These are phyloP conservation scores for Crotalus helleri DNA, from an alignment of 2,113 vertebrate species.

Conservation along the genomic window DNA sequence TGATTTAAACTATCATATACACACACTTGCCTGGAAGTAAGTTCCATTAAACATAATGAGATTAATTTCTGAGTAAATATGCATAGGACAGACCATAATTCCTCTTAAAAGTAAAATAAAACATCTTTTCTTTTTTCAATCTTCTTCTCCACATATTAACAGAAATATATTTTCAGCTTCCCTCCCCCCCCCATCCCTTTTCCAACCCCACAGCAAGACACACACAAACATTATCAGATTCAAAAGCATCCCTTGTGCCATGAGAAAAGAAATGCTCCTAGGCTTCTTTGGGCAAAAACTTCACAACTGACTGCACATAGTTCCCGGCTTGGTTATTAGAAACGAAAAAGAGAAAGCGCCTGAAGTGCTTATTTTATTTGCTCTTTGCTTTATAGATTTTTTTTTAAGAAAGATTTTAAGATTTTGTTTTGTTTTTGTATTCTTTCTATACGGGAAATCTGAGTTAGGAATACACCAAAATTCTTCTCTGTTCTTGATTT, in stretches of 20 bases:
- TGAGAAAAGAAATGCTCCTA: conserved; percentile 60
- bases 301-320: conserved; percentile 63
- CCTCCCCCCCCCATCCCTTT: conserved; percentile 4
- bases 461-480: neutral
- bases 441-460: neutral
- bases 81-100: neutral
- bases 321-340: conserved; percentile 60
- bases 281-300: conserved; percentile 62
- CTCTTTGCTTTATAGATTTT: conserved; percentile 50
- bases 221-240: conserved; percentile 53
- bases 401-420: fast-evolving
- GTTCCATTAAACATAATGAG: neutral
- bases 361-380: conserved; percentile 52
- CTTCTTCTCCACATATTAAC: conserved; percentile 22
- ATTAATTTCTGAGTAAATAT: neutral
- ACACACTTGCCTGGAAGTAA: neutral
- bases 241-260: conserved; percentile 57
- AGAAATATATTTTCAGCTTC: conserved; percentile 36
- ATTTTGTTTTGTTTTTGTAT: too few relatives aligned
- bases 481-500: neutral
- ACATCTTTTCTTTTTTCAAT: neutral
- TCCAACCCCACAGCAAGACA: conserved; percentile 48
- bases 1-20: neutral
- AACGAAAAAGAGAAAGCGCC: conserved; percentile 60
- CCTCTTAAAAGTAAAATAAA: neutral